phyloP scores from a whole-genome alignment of 2,113 vertebrate genomes.

The Ia io region DNA sequence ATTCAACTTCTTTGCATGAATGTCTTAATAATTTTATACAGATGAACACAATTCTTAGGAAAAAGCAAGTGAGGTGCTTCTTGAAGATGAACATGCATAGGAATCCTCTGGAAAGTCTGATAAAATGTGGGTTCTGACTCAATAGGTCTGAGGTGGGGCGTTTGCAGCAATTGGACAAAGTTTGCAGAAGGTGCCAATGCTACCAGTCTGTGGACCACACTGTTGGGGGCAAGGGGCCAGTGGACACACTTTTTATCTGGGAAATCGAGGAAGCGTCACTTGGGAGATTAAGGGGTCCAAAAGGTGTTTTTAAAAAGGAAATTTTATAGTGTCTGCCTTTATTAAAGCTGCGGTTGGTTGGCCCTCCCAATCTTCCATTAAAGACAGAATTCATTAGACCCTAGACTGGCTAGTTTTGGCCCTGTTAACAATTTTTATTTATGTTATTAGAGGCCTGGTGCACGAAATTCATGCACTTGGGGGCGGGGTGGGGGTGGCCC shows the following conservation, averaged over 20 bases:
- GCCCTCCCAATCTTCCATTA: background rate
- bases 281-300: background rate
- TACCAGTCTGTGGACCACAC: background rate
- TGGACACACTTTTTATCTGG: background rate
- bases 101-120: background rate
- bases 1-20: background rate
- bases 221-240: no score
- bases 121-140: background rate
- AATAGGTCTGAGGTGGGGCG: background rate
- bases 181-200: background rate
- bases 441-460: background rate
- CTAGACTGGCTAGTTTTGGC: background rate
- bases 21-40: background rate
- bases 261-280: background rate
- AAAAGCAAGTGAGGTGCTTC: background rate
- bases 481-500: no score
- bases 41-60: background rate
- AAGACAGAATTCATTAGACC: background rate
- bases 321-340: background rate
- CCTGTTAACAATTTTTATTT: background rate
- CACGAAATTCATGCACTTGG: no score
- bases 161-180: background rate
- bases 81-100: background rate
- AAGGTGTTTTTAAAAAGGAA: background rate
- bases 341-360: background rate